Evolutionary conservation across 2,797 vertebrate species (phyloP), one percentile per base, ranked within the genome.

Genomic region (Microchirus variegatus): DNA sequence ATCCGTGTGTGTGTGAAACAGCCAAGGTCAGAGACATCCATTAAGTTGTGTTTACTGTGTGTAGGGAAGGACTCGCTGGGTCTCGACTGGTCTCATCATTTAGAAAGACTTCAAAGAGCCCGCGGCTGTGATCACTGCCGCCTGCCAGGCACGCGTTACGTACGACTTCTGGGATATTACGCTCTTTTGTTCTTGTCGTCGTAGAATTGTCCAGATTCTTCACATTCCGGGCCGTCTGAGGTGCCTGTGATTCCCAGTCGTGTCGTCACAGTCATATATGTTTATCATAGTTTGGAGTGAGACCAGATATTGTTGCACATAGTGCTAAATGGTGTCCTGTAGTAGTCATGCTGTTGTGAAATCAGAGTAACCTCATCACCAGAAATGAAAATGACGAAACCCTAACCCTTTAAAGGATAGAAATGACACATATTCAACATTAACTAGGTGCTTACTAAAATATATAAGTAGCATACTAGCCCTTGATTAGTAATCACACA

Each of bases 11-110:
- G 75, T 43, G 53, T 50, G 77, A 48, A 73, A 66, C 69, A 51
- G 49, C 50, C 14, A 31, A 55, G 59, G 55, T 65, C n/a, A 36
- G 44, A 67, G 78, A 42, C 69, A 42, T 87, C 82, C 80, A 88
- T 90, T 84, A 83, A 43, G 62, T 51, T 35, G 54, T 90, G 91
- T 92, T 92, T 91, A 91, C 80, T 80, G 70, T 67, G 65, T 48
- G 18, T 38, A 64, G 54, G 31, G 16, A 59, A 54, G 45, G 56
- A 69, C 61, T 19, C 10, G 0, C 62, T 58, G 43, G 59, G 54
- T 87, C 56, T n/a, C 16, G 41, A 59, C 48, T 3, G 7, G 14
- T 40, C 56, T 81, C 81, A 89, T 88, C 75, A 78, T 71, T 87
- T 78, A 84, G 31, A 40, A 61, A 63, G 40, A 68, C 57, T 63